Base-by-base conservation (phyloP, 2,113 vertebrate species). In the Synchiropus splendidus region DNA sequence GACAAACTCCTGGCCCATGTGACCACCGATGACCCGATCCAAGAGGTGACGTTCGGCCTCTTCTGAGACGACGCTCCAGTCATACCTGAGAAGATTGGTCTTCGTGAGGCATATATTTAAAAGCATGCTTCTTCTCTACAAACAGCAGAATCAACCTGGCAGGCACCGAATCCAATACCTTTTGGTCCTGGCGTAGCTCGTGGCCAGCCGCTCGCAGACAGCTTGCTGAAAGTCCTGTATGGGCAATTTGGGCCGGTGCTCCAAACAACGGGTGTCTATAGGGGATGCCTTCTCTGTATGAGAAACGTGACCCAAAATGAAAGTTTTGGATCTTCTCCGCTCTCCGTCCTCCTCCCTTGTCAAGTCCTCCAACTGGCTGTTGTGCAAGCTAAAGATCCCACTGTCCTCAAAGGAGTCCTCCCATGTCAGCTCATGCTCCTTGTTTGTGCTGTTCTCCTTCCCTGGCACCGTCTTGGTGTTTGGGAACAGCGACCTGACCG, bases 11-110 rank as follows among this genome's bases (percentile, higher is more conserved):
- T 81, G 53, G 10, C 92, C 92, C 89, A 98, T 95, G 43, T 89
- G 84, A 30, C 85, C 80, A 31, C 95, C 95, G 46, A 96, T 94
- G 42, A 98, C 77, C 9, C 88, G 88, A 36, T 87, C 75, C 62
- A 98, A 78, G 35, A 66, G 70, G 47, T 70, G 46, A 16, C 71
- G 67, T 51, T 81, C 80, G 2, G 89, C 83, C 13, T 89, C 58
- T 58, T 76, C 85, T 35, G 82, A 48, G 16, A 94, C 10, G 1
- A 85, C 47, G 40, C 84, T 85, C 82, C 75, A 84, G 54, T 90
- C 86, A 51, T 88, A 85, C 45, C 79, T 81, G 48, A 30, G 35
- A 47, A 1, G n/a, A n/a, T n/a, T n/a, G n/a, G n/a, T n/a, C n/a
- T n/a, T n/a, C n/a, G n/a, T n/a, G n/a, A n/a, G n/a, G n/a, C n/a